Evolutionary conservation across 2,888 invertebrate genomes (phyloP).

Genomic region (Trimorus sp.): DNA sequence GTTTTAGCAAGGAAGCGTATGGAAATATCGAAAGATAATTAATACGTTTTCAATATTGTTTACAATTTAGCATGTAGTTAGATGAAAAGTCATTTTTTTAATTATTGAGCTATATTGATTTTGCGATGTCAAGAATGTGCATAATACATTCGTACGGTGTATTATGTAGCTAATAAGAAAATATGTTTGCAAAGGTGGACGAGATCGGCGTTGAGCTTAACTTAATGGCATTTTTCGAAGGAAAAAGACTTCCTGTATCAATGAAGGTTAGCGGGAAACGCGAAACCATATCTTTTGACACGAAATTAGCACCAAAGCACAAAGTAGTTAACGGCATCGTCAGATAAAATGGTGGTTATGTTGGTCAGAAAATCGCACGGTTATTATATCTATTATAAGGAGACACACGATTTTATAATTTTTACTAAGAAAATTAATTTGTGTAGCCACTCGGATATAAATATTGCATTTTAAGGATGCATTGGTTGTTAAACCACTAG

Average conservation of each 20-base stretch:
- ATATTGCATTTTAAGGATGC: too few relatives aligned
- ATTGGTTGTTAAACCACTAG: too few relatives aligned
- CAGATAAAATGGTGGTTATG: slow-evolving; percentile 51
- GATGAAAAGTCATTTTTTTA: too few relatives aligned
- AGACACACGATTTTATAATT: slow-evolving; percentile 9
- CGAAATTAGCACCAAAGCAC: slow-evolving; percentile 65
- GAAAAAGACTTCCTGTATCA: slow-evolving; percentile 20
- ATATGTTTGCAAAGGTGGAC: neutral
- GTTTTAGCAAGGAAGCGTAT: too few relatives aligned
- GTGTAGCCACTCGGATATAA: neutral
- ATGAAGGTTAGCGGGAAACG: slow-evolving; percentile 30
- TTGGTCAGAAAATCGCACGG: slow-evolving; percentile 53
- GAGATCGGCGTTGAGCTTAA: neutral
- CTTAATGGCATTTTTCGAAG: slow-evolving; percentile 7
- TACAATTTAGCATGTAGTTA: too few relatives aligned
- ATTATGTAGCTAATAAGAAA: neutral
- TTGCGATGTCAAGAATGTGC: neutral
- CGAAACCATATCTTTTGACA: slow-evolving; percentile 56
- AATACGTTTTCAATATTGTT: too few relatives aligned
- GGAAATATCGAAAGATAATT: too few relatives aligned
- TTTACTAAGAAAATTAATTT: neutral
- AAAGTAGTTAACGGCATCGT: slow-evolving; percentile 72
- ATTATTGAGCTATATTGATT: too few relatives aligned
- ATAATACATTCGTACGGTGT: neutral
- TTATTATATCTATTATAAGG: slow-evolving; percentile 35